phyloP scores from a whole-genome alignment of 2,888 invertebrate species.

The Phalera bucephala region DNA sequence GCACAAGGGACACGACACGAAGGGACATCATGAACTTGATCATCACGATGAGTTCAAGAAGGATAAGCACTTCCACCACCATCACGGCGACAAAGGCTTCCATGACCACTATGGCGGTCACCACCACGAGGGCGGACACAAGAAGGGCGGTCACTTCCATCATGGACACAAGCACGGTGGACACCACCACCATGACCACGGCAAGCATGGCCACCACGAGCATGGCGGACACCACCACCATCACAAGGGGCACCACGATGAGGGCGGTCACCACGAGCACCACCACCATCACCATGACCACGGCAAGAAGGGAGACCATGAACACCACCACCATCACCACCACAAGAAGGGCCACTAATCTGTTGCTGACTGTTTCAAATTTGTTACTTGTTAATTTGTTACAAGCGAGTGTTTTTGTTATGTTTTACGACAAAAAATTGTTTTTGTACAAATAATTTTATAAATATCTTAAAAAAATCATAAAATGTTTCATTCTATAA shows the following conservation, averaged over 20 bases:
- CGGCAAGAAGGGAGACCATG: conserved; percentile 89
- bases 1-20: conserved; percentile 91
- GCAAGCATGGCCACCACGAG: conserved; percentile 89
- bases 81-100: conserved; percentile 89
- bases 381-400: conserved; percentile 24
- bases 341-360: conserved; percentile 75
- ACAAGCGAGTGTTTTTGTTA: conserved; percentile 44
- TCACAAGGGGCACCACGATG: conserved; percentile 89
- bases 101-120: conserved; percentile 89
- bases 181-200: conserved; percentile 88
- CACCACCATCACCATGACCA: conserved; percentile 86
- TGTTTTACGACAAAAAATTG: conserved; percentile 42
- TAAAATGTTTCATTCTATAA: too few species aligned
- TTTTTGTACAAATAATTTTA: conserved; percentile 20
- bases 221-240: conserved; percentile 90
- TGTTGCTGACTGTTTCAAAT: conserved; percentile 16
- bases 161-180: conserved; percentile 89
- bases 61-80: conserved; percentile 92
- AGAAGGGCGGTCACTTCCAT: conserved; percentile 90
- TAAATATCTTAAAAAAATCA: too few species aligned
- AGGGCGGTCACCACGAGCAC: conserved; percentile 89
- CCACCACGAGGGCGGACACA: conserved; percentile 88
- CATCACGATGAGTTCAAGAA: conserved; percentile 92
- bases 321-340: conserved; percentile 90
- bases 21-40: conserved; percentile 91